Evolutionary conservation across 2,888 invertebrate genomes (phyloP), one percentile per base, ranked within the genome.

Genomic region (Ametastegia equiseti): DNA sequence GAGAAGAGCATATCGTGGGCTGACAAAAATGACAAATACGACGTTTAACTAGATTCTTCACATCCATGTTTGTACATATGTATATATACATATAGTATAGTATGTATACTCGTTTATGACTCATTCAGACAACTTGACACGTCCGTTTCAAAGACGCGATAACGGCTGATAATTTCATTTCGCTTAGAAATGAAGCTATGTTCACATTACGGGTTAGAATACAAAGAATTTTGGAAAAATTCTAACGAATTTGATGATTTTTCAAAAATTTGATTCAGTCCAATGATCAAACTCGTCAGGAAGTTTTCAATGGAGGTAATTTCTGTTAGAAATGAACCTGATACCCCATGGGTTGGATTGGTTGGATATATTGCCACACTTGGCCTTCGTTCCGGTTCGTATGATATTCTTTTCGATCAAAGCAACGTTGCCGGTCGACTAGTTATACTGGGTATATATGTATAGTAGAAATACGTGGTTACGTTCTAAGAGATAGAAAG

Each of bases 341-440:
- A 50, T 13, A 30, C 27, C 27, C 15, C 30, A 15, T 6, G 30
- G 13, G 19, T 6, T n/a, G 47, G 15, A 42, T 42, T 54, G n/a
- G n/a, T 19, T 7, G n/a, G n/a, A 11, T 39, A 9, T 39, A 23
- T 65, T 19, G 39, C 19, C 15, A 67, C n/a, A 67, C 39, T 67
- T 67, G 39, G 67, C 19, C 67, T 67, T 67, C 67, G 39, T 39
- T 47, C 19, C 7, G 11, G 33, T 19, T 71, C 15, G 71, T 45
- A 45, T 45, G n/a, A n/a, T n/a, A n/a, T n/a, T 23, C 13, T 45
- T 47, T 47, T 71, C 71, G 23, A 71, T 71, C 45, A 36, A 30
- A 47, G 47, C 71, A 42, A n/a, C 71, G 71, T 71, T 71, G 71
- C 71, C 71, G 71, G 30, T 71, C 45, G n/a, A 47, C 6, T 71